Evolutionary conservation across 2,797 vertebrate genomes (phyloP).

Genomic region (Acridotheres tristis): DNA sequence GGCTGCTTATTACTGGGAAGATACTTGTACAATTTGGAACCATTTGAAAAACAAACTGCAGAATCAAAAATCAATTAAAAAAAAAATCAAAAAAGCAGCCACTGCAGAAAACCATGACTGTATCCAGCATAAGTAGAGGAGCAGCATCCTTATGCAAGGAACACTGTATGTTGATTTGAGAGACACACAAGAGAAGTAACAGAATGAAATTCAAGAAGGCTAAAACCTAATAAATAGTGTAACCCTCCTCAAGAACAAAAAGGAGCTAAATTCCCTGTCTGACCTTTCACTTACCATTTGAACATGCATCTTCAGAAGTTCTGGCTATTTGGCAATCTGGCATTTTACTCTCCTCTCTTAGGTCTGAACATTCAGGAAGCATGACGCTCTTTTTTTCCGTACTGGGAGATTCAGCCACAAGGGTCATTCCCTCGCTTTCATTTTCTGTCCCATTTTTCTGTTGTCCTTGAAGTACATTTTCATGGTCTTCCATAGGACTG

Average conservation of each 20-base stretch:
- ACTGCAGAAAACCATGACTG: not conserved
- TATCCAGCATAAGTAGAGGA: not conserved
- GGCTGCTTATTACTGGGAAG: not conserved
- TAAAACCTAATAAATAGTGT: not conserved
- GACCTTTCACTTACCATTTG: not conserved
- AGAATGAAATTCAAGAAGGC: not conserved
- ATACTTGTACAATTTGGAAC: accelerated
- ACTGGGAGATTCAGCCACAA: not conserved
- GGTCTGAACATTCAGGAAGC: not conserved
- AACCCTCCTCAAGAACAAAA: not conserved
- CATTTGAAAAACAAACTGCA: not conserved
- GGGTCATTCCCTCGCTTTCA: not conserved
- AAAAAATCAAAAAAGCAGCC: not conserved
- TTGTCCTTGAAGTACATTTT: not conserved
- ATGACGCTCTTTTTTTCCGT: not conserved
- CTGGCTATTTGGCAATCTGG: not conserved
- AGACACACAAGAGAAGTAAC: not conserved
- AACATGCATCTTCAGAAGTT: not conserved
- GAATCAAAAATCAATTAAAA: not conserved
- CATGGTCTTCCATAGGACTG: constrained; percentile 55
- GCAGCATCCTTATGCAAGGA: not conserved
- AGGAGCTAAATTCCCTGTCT: not conserved
- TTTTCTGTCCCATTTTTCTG: constrained; percentile 38
- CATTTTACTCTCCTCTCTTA: not conserved
- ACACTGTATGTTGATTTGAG: not conserved